Evolutionary conservation across 2,113 vertebrate genomes (phyloP), one percentile per base, ranked within the genome.

Genomic region (Cepphus grylle): DNA sequence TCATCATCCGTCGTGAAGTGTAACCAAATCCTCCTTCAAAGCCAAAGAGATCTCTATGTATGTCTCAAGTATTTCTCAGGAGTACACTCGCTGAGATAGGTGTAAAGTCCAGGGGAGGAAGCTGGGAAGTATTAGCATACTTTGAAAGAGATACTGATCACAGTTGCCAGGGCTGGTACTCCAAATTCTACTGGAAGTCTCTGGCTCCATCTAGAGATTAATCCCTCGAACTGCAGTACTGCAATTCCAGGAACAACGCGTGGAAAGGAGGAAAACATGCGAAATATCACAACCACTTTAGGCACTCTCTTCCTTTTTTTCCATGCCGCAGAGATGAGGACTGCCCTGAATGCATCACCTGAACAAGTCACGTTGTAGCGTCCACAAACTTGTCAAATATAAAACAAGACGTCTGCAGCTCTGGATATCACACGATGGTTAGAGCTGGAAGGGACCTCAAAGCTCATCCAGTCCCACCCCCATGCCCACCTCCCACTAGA

Each of bases 151-250:
- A 38, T 2, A 21, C 55, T 0, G 21, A 18, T 0, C 32, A 12
- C 67, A 59, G 47, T 55, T 7, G 62, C 52, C 72, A 19, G 20
- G 32, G 38, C 22, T 16, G 58, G 1, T 0, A 6, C 40, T 50
- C 36, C 56, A 23, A 63, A 17, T 0, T 11, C 52, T 34, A 43
- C 45, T 18, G 53, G 7, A 36, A 29, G 42, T 22, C 45, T 79
- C 77, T 91, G 76, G 76, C 93, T 82, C 97, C 97, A 89, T 66
- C 96, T 96, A 95, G 52, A 93, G 96, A 81, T 32, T 1, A 40
- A 23, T 3, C 19, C 2, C 43, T 4, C 40, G 2, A 74, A 81
- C 49, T 85, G 90, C 90, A 79, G 52, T 0, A 12, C 40, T 22
- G 66, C 43, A 78, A 86, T 52, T 73, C 29, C 63, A 77, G 30